A percentile compares a stretch with the other conserved stretches of the same genome.
phyloP scores from a whole-genome alignment of 1,140 invertebrate species.

The Eriocheir sinensis region DNA sequence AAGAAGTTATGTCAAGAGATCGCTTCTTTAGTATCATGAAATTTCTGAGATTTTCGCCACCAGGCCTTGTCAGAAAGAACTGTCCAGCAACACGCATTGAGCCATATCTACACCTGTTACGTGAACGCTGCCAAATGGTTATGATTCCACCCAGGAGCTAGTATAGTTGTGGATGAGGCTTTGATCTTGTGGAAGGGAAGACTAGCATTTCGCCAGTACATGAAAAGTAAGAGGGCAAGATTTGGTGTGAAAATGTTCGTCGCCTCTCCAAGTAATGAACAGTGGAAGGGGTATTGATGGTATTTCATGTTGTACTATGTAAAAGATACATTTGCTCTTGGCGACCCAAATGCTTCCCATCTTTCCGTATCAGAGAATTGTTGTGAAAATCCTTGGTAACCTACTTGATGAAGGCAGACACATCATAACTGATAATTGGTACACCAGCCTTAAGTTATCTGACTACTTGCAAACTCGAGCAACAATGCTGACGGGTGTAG shows the following conservation, averaged over 20 bases:
- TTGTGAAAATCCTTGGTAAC: background rate
- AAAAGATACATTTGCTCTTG: conserved; percentile 28
- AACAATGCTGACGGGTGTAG: background rate
- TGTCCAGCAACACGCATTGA: background rate
- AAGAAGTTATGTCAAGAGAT: conserved; percentile 23
- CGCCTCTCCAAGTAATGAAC: conserved; percentile 56
- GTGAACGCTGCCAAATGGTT: background rate
- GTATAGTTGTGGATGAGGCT: conserved; percentile 73
- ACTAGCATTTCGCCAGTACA: conserved; percentile 54
- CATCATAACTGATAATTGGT: conserved; percentile 31
- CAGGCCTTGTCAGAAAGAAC: background rate
- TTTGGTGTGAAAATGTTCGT: conserved; percentile 61
- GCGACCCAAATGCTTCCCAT: background rate
- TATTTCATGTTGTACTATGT: background rate
- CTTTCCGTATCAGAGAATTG: conserved; percentile 31
- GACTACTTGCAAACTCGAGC: conserved; percentile 25
- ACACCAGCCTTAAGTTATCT: conserved; percentile 26
- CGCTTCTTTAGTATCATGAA: conserved; percentile 28
- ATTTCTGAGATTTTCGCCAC: conserved; percentile 33
- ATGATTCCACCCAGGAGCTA: background rate
- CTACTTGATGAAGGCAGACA: conserved; percentile 26
- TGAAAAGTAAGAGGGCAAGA: conserved; percentile 54
- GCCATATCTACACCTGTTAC: conserved; percentile 16
- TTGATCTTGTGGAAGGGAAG: conserved; percentile 65
- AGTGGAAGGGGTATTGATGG: conserved; percentile 36